Conservation (phyloP, 1,140 invertebrate genomes). For the Pentalonia nigronervosa region DNA sequence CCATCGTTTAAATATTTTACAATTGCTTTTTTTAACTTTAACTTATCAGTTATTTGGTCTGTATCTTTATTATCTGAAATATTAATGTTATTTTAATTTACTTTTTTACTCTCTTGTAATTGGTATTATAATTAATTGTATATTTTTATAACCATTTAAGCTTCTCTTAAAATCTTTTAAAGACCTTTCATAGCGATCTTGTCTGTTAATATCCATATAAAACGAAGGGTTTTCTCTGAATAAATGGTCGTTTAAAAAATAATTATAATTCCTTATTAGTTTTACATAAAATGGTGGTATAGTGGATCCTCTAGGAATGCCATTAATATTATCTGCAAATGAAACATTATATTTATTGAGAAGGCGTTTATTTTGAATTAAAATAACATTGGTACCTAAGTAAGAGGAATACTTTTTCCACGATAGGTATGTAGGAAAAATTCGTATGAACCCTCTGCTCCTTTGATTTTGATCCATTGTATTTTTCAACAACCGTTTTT, state of each 20-base stretch:
- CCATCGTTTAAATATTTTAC: constrained; percentile 66
- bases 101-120: not conserved
- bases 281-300: constrained; percentile 49
- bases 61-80: constrained; percentile 18
- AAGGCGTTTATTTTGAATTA: not conserved
- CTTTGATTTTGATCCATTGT: constrained; percentile 83
- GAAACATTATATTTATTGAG: not conserved
- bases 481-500: constrained; percentile 78
- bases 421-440: constrained; percentile 88
- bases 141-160: not conserved
- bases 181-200: constrained; percentile 41
- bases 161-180: not conserved
- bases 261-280: constrained; percentile 46
- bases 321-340: constrained; percentile 23
- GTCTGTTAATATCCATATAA: constrained; percentile 13
- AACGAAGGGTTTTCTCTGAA: not conserved
- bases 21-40: constrained; percentile 62
- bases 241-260: constrained; percentile 9
- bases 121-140: not conserved
- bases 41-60: constrained; percentile 19
- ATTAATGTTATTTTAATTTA: not conserved
- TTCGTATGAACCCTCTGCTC: constrained; percentile 87
- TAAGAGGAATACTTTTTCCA: constrained; percentile 83
- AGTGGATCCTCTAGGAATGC: constrained; percentile 36
- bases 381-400: constrained; percentile 66